Conservation (phyloP, 2,113 vertebrate species). For the Solenodon paradoxus region DNA sequence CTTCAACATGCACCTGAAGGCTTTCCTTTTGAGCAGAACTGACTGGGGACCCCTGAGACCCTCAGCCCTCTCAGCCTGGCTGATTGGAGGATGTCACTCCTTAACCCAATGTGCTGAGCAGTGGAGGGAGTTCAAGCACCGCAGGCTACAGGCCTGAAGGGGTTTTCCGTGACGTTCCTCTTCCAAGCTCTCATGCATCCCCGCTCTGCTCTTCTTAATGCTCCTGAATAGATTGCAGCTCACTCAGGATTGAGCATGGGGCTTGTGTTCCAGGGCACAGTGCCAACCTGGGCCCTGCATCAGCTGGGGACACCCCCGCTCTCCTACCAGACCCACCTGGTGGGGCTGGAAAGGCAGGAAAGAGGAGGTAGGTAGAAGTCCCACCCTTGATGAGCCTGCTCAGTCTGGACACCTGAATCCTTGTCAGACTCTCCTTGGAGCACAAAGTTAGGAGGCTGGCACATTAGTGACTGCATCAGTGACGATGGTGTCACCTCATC, state of each 20-base stretch:
- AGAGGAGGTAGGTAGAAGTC: not conserved
- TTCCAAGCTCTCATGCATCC: not conserved
- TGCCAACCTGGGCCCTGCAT: not conserved
- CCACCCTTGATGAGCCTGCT: not conserved
- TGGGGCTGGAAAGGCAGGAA: not conserved
- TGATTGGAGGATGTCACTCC: not conserved
- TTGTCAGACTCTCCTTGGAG: not conserved
- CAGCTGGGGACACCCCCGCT: not conserved
- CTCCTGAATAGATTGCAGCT: too few relatives aligned
- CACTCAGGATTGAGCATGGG: too few relatives aligned
- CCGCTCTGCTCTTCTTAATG: not conserved
- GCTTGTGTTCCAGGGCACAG: not conserved
- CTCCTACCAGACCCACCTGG: not conserved
- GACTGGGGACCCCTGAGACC: not conserved
- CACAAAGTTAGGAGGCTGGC: not conserved
- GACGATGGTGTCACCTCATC: fast-evolving
- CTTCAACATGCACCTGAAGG: too few relatives aligned
- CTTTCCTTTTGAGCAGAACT: not conserved
- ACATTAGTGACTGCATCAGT: fast-evolving
- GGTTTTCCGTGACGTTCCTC: too few relatives aligned
- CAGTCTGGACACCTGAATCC: not conserved
- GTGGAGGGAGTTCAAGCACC: not conserved
- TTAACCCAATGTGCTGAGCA: too few relatives aligned
- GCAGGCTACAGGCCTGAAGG: not conserved
- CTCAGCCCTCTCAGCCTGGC: not conserved